Percentiles rank a stretch among this genome's conserved stretches.
Conservation (phyloP, 2,797 vertebrate genomes). For the Gouania willdenowi region DNA sequence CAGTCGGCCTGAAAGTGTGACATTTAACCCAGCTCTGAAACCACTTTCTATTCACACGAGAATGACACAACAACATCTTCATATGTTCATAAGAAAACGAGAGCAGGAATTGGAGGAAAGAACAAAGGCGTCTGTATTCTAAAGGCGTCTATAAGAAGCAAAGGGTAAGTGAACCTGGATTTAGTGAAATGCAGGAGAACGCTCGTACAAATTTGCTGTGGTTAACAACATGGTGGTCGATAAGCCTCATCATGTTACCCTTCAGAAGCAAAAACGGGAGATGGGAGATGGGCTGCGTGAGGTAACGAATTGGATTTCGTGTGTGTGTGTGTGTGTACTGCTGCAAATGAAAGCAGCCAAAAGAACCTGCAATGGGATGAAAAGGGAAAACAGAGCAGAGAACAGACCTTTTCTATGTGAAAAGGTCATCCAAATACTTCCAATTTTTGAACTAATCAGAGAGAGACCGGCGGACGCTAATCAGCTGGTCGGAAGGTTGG, state of each 20-base stretch:
- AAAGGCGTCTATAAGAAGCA: conserved; percentile 15
- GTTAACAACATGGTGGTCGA: conserved; percentile 65
- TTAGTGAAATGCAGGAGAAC: conserved; percentile 43
- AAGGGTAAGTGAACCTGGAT: conserved; percentile 41
- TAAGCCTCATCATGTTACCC: conserved; percentile 70
- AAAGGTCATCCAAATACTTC: conserved; percentile 67
- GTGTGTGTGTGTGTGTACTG: conserved; percentile 1
- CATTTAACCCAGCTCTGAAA: too few relatives aligned
- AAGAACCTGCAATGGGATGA: conserved; percentile 25
- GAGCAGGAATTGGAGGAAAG: background rate
- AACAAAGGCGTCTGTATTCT: background rate
- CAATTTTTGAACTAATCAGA: conserved; percentile 63
- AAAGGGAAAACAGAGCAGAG: conserved; percentile 26
- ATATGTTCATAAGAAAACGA: background rate
- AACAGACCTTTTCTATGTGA: conserved; percentile 64
- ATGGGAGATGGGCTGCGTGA: conserved; percentile 45
- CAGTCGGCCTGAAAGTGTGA: too few relatives aligned
- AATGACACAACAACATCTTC: too few relatives aligned
- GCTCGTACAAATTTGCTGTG: conserved; percentile 66
- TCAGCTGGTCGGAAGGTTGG: conserved; percentile 59
- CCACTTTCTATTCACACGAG: too few relatives aligned
- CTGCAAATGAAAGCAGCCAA: conserved; percentile 31
- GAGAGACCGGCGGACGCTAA: conserved; percentile 50
- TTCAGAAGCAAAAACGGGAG: conserved; percentile 66
- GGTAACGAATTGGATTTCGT: conserved; percentile 10